phyloP scores from a whole-genome alignment of 2,113 vertebrate species.

The Syngnathoides biaculeatus region DNA sequence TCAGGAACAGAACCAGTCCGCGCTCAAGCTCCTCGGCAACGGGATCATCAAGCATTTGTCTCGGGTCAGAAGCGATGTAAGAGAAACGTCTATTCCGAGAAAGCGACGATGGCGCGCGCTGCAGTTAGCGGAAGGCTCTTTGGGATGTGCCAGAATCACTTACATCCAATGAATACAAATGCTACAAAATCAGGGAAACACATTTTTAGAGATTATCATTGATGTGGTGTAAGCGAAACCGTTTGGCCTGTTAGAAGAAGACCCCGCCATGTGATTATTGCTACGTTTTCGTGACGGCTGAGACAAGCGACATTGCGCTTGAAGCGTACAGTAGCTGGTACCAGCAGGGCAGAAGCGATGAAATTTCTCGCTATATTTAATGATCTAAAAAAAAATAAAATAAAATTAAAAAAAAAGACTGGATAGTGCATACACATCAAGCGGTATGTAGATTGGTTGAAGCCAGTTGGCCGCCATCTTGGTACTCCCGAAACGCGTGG shows the following conservation, averaged over 20 bases:
- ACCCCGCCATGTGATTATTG: background rate
- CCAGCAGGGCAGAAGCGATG: background rate
- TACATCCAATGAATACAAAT: background rate
- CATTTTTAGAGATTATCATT: background rate
- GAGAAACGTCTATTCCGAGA: slow-evolving; percentile 4
- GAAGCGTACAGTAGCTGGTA: background rate
- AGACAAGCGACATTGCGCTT: background rate
- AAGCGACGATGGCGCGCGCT: background rate
- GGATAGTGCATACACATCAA: too few species aligned
- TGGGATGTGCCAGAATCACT: too few species aligned
- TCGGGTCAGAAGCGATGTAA: slow-evolving; percentile 80
- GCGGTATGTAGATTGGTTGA: too few species aligned
- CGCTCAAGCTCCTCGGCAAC: slow-evolving; percentile 70
- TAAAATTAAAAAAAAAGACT: too few species aligned
- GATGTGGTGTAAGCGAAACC: background rate
- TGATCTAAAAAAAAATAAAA: too few species aligned
- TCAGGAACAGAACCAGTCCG: slow-evolving; percentile 70
- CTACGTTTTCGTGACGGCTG: background rate
- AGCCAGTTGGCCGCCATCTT: too few species aligned
- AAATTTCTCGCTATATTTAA: too few species aligned
- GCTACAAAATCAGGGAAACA: background rate
- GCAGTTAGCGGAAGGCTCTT: background rate
- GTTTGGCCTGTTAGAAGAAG: background rate
- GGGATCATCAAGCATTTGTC: slow-evolving; percentile 84
- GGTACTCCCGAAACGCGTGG: too few species aligned